phyloP scores from a whole-genome alignment of 1,140 invertebrate species.

The Rhagoletis zephyria region DNA sequence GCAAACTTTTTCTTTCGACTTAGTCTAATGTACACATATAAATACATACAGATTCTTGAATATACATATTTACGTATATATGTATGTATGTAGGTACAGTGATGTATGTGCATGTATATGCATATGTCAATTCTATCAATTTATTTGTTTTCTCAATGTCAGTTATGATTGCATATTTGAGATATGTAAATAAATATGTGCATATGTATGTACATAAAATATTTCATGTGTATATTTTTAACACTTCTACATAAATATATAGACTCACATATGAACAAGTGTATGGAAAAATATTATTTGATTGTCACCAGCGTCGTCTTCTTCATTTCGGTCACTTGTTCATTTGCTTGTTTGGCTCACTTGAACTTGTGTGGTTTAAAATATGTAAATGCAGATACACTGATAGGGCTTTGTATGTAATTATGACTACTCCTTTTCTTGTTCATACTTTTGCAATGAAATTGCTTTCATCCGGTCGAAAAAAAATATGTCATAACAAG shows the following conservation, averaged over 20 bases:
- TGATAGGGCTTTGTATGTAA: background rate
- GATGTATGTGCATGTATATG: no score
- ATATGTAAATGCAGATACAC: background rate
- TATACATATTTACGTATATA: background rate
- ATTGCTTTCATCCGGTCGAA: background rate
- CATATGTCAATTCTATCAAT: conserved; percentile 26
- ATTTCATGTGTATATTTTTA: no score
- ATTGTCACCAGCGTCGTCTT: background rate
- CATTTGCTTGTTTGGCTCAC: conserved; percentile 9
- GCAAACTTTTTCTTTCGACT: no score
- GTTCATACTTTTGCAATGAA: background rate
- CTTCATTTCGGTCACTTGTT: conserved; percentile 32
- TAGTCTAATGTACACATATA: no score
- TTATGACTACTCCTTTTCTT: background rate
- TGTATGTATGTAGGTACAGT: background rate
- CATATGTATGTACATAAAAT: no score
- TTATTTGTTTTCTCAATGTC: conserved; percentile 42
- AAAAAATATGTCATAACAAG: background rate
- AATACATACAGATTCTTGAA: no score
- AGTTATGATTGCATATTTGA: conserved; percentile 34
- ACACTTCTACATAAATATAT: no score
- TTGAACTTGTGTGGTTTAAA: background rate
- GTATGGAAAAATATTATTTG: background rate
- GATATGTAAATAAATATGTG: no score
- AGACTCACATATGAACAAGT: no score